A percentile compares a stretch with the other conserved stretches of the same genome.
Conservation (phyloP, 2,113 vertebrate genomes). For the Gymnobelideus leadbeateri region DNA sequence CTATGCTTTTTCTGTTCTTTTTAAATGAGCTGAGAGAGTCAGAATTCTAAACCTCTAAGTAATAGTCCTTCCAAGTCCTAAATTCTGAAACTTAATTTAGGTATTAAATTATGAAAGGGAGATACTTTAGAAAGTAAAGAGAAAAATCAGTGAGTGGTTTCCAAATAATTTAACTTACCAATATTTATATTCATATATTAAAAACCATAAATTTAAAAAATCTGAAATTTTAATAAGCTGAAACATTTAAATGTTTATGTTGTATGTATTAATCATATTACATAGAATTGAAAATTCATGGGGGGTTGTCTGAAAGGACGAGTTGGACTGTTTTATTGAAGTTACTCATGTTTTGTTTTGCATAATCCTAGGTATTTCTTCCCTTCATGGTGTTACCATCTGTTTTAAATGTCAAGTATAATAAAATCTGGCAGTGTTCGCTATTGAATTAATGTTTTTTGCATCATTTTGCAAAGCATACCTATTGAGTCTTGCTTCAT, state of each 20-base stretch:
- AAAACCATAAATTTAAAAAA: slow-evolving; percentile 20
- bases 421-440: neutral
- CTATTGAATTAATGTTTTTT: neutral
- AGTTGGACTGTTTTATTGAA: neutral
- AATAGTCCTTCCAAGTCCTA: slow-evolving; percentile 13
- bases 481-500: neutral
- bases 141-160: slow-evolving; percentile 11
- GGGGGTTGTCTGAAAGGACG: slow-evolving; percentile 4
- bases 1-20: slow-evolving; percentile 5
- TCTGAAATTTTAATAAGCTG: slow-evolving; percentile 29
- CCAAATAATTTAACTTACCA: slow-evolving; percentile 9
- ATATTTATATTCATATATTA: slow-evolving; percentile 12
- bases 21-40: neutral
- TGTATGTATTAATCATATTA: neutral
- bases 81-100: neutral
- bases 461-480: neutral
- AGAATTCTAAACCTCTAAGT: slow-evolving; percentile 15
- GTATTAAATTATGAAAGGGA: slow-evolving; percentile 33
- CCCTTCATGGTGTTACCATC: slow-evolving; percentile 9
- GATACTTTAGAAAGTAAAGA: slow-evolving; percentile 10
- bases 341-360: slow-evolving; percentile 24
- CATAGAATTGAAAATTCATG: neutral
- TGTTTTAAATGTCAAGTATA: neutral
- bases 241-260: slow-evolving; percentile 24
- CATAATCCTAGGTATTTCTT: neutral